These are phyloP conservation scores for Acrocephalus scirpaceus DNA, from an alignment of 2,797 vertebrate species.

Conservation along the genomic window DNA sequence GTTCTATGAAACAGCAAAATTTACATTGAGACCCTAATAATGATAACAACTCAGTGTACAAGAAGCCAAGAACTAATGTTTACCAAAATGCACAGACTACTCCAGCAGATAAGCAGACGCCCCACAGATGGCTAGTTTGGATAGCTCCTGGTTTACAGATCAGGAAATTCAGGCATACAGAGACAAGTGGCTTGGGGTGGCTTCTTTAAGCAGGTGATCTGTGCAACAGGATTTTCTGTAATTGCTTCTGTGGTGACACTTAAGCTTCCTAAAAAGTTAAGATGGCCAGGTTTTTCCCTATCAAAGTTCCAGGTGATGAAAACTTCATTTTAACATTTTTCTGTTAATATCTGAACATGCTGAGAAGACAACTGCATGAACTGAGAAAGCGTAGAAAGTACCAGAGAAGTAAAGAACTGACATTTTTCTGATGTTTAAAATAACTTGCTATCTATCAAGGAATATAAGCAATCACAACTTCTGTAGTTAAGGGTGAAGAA, in stretches of 20 bases:
- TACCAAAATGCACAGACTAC: neutral
- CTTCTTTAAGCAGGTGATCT: neutral
- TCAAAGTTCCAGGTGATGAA: neutral
- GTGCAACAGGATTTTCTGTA: neutral
- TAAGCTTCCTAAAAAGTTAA: neutral
- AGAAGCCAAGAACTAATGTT: neutral
- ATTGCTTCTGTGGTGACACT: neutral
- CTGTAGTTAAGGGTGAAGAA: neutral
- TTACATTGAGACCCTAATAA: neutral
- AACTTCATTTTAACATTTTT: neutral
- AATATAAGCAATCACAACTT: neutral
- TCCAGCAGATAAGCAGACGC: neutral
- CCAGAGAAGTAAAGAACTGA: neutral
- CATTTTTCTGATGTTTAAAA: neutral
- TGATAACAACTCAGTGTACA: neutral
- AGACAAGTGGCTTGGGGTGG: neutral
- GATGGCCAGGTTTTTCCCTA: neutral
- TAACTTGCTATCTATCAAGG: neutral
- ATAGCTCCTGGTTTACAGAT: neutral
- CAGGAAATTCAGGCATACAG: neutral
- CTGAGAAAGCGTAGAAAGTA: neutral
- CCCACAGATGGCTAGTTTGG: neutral
- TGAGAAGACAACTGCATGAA: fast-evolving
- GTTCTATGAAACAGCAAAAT: neutral
- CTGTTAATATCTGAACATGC: neutral